Evolutionary conservation across 23 tunicate species (phyloP), one percentile per base, ranked within the genome.

Genomic region (Trididemnum nubilum): DNA sequence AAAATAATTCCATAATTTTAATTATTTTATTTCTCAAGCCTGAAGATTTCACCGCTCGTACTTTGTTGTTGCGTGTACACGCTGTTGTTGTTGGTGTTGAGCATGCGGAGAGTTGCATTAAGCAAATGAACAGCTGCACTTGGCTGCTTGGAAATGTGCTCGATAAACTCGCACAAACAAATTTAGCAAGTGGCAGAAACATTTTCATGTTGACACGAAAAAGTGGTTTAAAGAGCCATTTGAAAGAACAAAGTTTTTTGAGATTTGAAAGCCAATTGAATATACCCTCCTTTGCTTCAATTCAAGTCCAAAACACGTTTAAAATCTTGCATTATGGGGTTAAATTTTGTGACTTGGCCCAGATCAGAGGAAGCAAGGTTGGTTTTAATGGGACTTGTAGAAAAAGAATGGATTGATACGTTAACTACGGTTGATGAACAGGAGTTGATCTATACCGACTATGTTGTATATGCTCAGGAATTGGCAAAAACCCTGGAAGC

Each of bases 341-440:
- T n/a, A n/a, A n/a, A n/a, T n/a, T n/a, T n/a, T n/a, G n/a, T n/a
- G n/a, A n/a, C n/a, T n/a, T n/a, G n/a, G n/a, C n/a, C n/a, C n/a
- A n/a, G n/a, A n/a, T n/a, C n/a, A n/a, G n/a, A n/a, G n/a, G n/a
- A 7, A 7, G 30, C n/a, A 29, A 87, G 92, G 38, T 94, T 35
- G 98, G 98, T 0, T 65, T 94, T 0, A 36, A 33, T 94, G 28
- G 98, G 98, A 66, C 35, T 94, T 35, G 87, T 94, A 4, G 98
- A 94, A 67, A 89, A 88, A 32, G 98, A 94, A 80, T 94, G 98
- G 98, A 54, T 94, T 64, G 94, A 94, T 70, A 94, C 98, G 26
- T 59, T 92, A 0, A 76, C 97, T 1, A 91, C 97, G 23, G 81
- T 91, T 0, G 82, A 85, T 24, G 67, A 72, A 69, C 35, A 22